Base-by-base conservation (phyloP, 1,140 invertebrate species). In the Neuroterus valhalla region DNA sequence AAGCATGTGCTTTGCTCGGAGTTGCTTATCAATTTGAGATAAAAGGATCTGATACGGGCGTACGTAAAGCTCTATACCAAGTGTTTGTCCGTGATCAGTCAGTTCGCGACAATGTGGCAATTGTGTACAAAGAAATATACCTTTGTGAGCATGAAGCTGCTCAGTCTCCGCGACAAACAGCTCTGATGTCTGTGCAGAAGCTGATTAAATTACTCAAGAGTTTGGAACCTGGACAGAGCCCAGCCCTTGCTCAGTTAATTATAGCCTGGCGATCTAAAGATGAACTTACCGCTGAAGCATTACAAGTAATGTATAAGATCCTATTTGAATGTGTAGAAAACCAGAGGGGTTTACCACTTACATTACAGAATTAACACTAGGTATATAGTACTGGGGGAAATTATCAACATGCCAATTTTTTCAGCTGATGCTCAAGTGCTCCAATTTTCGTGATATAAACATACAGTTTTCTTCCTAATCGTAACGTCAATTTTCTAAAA, bases 1-100 rank as follows among this genome's bases (percentile, higher is more conserved):
- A 97, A 89, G 94, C 96, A 0, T 94, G 97, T 50, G 93, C 95
- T 67, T 96, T 98, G 84, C 95, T 98, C 77, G 95, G 95, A 0
- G 93, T 93, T 0, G 95, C 95, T 3, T 94, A 94, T 84, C 93
- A 95, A 81, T 96, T 96, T 85, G 93, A 94, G 66, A 91, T 97
- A 15, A 90, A 92, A 46, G 93, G 94, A 8, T 93, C 95, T 12
- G 92, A 94, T 81, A 78, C 88, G 26, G 95, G 95, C 12, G 92
- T 97, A 26, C 91, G 92, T 15, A 92, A 93, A 80, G 96, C 97
- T 92, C 86, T 98, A 62, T 90, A 92, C 66, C 91, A 97, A 74
- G 52, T 93, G 90, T 81, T 95, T 93, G 90, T 84, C 90, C 86
- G 88, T 86, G 90, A 91, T 93, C 71, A 92, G 90, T 87, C 84